phyloP scores from a whole-genome alignment of 23 tunicate species.

The Phallusia fumigata region DNA sequence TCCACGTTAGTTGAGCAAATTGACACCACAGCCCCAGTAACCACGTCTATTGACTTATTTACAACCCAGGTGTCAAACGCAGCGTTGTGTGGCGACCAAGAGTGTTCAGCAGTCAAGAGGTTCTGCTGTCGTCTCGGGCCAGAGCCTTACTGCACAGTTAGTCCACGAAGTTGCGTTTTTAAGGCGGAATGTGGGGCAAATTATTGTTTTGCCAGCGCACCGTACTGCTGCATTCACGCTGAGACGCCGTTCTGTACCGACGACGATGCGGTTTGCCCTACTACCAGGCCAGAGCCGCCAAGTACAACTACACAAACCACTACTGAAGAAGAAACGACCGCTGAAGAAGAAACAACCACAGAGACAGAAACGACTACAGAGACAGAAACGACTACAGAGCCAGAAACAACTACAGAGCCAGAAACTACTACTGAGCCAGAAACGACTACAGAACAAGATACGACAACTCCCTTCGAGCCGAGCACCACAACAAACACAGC shows the following conservation, averaged over 20 bases:
- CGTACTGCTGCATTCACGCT: neutral
- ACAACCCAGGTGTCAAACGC: neutral
- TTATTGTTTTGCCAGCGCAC: constrained; percentile 8
- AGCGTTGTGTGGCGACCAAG: neutral
- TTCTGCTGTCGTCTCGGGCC: neutral
- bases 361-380: too few species aligned
- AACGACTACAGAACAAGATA: too few species aligned
- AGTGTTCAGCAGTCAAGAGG: neutral
- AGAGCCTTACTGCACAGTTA: constrained; percentile 12
- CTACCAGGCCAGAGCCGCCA: neutral
- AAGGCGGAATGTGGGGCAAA: neutral
- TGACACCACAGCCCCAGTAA: neutral
- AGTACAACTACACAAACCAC: neutral
- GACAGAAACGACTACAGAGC: too few species aligned
- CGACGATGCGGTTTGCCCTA: neutral
- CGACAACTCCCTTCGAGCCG: neutral
- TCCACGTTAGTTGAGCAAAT: neutral
- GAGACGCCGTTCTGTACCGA: constrained; percentile 4
- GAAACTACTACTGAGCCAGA: too few species aligned
- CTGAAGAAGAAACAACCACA: neutral
- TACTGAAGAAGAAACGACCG: neutral
- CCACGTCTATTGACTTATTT: neutral
- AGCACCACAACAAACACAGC: neutral
- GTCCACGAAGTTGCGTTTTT: constrained; percentile 5
- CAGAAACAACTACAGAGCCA: too few species aligned